Percentiles rank a stretch among this genome's conserved stretches.
Conservation (phyloP, 2,797 vertebrate genomes). For the Rhynchonycteris naso region DNA sequence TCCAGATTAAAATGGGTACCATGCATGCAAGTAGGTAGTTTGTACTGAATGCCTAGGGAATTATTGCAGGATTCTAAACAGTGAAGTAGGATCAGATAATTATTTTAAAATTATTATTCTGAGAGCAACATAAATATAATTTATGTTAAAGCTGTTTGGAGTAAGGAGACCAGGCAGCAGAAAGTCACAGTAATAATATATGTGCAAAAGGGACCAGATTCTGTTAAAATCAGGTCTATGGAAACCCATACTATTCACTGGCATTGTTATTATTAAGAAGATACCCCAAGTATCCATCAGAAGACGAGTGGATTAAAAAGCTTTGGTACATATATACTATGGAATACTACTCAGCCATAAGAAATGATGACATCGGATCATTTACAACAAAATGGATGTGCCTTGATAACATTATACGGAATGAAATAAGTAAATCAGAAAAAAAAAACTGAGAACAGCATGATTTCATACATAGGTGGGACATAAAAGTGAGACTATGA, state of each 20-base stretch:
- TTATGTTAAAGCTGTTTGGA: background rate
- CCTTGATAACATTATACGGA: no score
- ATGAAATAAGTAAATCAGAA: no score
- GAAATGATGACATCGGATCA: no score
- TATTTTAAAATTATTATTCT: constrained; percentile 36
- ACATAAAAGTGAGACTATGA: no score
- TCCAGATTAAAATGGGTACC: background rate
- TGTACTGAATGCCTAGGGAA: background rate
- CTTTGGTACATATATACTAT: no score
- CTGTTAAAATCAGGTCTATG: background rate
- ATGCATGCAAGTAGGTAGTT: background rate
- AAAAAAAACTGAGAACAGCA: no score
- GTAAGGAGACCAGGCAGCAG: background rate
- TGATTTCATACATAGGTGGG: no score
- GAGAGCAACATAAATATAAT: background rate
- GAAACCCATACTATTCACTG: background rate
- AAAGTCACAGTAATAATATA: background rate
- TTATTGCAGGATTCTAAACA: background rate
- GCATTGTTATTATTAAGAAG: background rate
- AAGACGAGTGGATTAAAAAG: no score
- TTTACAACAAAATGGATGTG: no score
- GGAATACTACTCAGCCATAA: no score
- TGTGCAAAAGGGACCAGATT: background rate
- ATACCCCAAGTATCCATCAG: no score
- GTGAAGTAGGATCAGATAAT: background rate